These are phyloP conservation scores for Lanius collurio DNA, from an alignment of 2,113 vertebrate genomes.

Conservation along the genomic window DNA sequence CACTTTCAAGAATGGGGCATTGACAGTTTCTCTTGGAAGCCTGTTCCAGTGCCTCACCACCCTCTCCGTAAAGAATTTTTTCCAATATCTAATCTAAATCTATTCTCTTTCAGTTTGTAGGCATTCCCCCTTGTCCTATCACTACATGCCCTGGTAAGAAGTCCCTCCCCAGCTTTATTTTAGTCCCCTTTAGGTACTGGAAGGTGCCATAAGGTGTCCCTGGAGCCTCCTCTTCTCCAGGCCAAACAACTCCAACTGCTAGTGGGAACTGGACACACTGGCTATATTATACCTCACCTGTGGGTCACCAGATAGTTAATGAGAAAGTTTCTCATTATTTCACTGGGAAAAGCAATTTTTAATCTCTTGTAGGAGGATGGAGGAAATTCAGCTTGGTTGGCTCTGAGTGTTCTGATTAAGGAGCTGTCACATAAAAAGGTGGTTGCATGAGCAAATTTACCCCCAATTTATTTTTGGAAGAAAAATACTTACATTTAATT, in stretches of 20 bases:
- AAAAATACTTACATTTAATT: neutral
- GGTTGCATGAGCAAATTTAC: neutral
- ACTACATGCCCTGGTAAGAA: neutral
- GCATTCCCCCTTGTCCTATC: neutral
- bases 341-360: neutral
- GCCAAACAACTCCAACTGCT: neutral
- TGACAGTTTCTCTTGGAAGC: fast-evolving
- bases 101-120: neutral
- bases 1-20: neutral
- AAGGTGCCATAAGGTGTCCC: neutral
- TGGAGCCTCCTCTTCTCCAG: neutral
- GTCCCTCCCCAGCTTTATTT: neutral
- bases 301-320: neutral
- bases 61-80: neutral
- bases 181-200: neutral
- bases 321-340: neutral
- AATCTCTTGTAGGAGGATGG: neutral
- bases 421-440: neutral
- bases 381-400: neutral
- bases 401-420: neutral
- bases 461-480: neutral
- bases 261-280: neutral
- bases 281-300: neutral
- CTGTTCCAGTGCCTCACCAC: neutral
- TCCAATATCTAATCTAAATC: neutral